phyloP scores from a whole-genome alignment of 2,113 vertebrate species.

The Nycticorax nycticorax region DNA sequence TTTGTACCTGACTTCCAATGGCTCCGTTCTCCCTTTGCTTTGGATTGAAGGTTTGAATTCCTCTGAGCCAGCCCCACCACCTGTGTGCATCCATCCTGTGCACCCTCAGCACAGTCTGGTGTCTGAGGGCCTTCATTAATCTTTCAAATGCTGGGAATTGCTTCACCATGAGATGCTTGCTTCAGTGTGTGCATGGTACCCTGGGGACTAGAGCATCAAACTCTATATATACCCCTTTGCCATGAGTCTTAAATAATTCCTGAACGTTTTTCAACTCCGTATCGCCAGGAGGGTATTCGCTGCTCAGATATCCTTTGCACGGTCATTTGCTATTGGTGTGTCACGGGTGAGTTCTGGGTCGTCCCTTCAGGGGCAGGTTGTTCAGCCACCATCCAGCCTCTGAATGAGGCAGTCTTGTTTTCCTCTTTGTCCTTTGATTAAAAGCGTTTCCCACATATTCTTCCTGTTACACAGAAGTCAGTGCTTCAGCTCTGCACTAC shows the following conservation, averaged over 20 bases:
- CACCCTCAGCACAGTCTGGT: rapidly evolving
- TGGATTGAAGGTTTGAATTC: not conserved
- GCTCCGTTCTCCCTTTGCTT: not conserved
- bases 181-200: not conserved
- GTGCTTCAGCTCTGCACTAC: not conserved
- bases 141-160: not conserved
- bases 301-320: not conserved
- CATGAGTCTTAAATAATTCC: not conserved
- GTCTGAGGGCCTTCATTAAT: not conserved
- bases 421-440: not conserved
- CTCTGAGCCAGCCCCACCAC: not conserved
- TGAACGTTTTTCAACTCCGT: not conserved
- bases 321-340: not conserved
- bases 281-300: not conserved
- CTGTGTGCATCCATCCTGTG: not conserved
- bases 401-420: not conserved
- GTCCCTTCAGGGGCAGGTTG: not conserved
- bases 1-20: not conserved
- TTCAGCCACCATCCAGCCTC: not conserved
- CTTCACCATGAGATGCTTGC: not conserved
- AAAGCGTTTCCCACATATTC: not conserved
- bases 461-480: not conserved
- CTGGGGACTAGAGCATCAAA: not conserved
- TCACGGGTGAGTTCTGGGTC: not conserved
- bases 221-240: not conserved